A percentile compares a stretch with the other conserved stretches of the same genome.
Conservation (phyloP, 1,140 invertebrate species). For the Drosophila arawakana region DNA sequence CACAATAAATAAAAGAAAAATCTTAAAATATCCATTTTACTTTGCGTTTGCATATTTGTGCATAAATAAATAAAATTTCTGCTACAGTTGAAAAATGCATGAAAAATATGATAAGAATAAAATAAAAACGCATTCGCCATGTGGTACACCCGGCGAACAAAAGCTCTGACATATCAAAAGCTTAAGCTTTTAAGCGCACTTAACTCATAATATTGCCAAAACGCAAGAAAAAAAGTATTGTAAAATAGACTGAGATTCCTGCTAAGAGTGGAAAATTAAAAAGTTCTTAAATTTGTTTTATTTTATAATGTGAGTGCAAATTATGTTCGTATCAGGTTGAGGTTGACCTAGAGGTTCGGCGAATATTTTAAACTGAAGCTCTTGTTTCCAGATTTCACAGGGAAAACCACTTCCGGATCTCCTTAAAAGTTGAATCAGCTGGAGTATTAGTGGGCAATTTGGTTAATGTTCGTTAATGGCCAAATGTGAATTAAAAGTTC, state of each 20-base stretch:
- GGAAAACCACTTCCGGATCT: not conserved
- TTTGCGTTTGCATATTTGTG: slow-evolving; percentile 46
- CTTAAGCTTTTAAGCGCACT: slow-evolving; percentile 81
- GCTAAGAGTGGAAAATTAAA: slow-evolving; percentile 77
- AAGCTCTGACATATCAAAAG: slow-evolving; percentile 51
- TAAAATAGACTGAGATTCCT: slow-evolving; percentile 36
- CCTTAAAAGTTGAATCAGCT: not conserved
- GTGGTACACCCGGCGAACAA: slow-evolving; percentile 1
- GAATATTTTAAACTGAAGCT: slow-evolving; percentile 34
- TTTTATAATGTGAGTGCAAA: not conserved
- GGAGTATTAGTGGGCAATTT: slow-evolving; percentile 30
- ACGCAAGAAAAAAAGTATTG: not conserved
- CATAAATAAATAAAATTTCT: slow-evolving; percentile 77
- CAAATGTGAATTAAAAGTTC: no score
- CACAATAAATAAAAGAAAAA: slow-evolving; percentile 68
- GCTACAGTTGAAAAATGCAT: slow-evolving; percentile 42
- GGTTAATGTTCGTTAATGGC: slow-evolving; percentile 17
- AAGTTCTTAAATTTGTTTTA: slow-evolving; percentile 67
- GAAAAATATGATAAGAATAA: slow-evolving; percentile 73
- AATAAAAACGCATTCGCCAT: slow-evolving; percentile 51
- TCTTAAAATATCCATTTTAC: slow-evolving; percentile 75
- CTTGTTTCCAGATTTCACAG: not conserved
- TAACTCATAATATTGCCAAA: slow-evolving; percentile 72
- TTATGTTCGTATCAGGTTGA: not conserved
- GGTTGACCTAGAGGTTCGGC: slow-evolving; percentile 34